Percentiles rank a stretch among this genome's conserved stretches.
These are phyloP conservation scores for Symphodus melops DNA, from an alignment of 2,113 vertebrate species.

Conservation along the genomic window DNA sequence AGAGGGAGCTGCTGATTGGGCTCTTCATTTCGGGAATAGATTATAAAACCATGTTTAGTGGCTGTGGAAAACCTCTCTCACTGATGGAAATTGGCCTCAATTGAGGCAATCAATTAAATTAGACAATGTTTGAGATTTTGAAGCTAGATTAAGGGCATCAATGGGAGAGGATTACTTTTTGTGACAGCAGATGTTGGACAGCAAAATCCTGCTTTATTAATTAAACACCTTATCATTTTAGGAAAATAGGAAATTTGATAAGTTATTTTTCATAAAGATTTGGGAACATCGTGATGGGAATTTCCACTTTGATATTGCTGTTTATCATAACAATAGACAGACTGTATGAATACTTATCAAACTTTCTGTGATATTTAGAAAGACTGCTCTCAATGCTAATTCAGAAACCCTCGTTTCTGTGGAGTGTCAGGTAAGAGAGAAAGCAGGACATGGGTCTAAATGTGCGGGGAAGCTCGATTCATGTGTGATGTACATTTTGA, in stretches of 20 bases:
- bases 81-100: constrained; percentile 43
- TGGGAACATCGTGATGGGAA: too few species aligned
- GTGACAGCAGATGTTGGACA: neutral
- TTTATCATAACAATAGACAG: too few species aligned
- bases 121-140: constrained; percentile 38
- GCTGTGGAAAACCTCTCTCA: constrained; percentile 37
- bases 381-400: neutral
- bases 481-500: too few species aligned
- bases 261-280: too few species aligned
- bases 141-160: constrained; percentile 21
- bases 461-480: neutral
- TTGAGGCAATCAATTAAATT: constrained; percentile 36
- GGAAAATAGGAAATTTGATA: neutral
- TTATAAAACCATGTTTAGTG: constrained; percentile 51
- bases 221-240: neutral
- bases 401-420: neutral
- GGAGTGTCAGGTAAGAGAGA: neutral
- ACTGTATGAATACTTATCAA: too few species aligned
- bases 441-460: neutral
- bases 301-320: too few species aligned
- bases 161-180: constrained; percentile 9
- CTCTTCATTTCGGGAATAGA: constrained; percentile 59
- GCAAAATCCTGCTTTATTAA: neutral
- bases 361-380: too few species aligned
- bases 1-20: constrained; percentile 55